Percentiles rank a stretch among this genome's conserved stretches.
Conservation (phyloP, 1,140 invertebrate species). For the Chironomus striatipennis region DNA sequence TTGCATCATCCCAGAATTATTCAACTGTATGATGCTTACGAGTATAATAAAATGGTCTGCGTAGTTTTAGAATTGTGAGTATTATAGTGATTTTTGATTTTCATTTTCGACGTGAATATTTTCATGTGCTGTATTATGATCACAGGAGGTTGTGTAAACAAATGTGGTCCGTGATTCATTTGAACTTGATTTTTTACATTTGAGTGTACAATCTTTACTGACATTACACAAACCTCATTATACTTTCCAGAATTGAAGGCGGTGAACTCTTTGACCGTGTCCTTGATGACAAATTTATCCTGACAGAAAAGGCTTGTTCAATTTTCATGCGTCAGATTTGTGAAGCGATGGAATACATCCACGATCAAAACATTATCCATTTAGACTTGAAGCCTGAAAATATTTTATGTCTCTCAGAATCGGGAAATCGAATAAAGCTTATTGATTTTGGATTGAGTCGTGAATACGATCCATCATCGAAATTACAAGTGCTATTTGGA, state of each 20-base stretch:
- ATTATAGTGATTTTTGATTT: conserved; percentile 26
- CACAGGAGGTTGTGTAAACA: no score
- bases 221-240: not conserved
- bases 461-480: conserved; percentile 84
- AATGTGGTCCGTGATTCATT: no score
- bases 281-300: conserved; percentile 93
- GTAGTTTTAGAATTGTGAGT: conserved; percentile 95
- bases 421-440: conserved; percentile 94
- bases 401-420: conserved; percentile 87
- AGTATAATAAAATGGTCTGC: conserved; percentile 85
- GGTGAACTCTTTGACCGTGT: conserved; percentile 97
- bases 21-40: conserved; percentile 93
- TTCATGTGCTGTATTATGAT: no score
- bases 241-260: conserved; percentile 77
- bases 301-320: conserved; percentile 90
- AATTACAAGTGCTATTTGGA: conserved; percentile 87
- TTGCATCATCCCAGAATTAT: conserved; percentile 89
- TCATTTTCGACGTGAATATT: conserved; percentile 29
- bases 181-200: not conserved
- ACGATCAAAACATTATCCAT: conserved; percentile 88
- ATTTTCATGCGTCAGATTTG: conserved; percentile 97
- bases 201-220: not conserved
- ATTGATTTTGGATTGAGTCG: conserved; percentile 95
- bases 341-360: conserved; percentile 93
- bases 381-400: conserved; percentile 99